Evolutionary conservation across 2,113 vertebrate genomes (phyloP).

Genomic region (Stictonetta naevosa): DNA sequence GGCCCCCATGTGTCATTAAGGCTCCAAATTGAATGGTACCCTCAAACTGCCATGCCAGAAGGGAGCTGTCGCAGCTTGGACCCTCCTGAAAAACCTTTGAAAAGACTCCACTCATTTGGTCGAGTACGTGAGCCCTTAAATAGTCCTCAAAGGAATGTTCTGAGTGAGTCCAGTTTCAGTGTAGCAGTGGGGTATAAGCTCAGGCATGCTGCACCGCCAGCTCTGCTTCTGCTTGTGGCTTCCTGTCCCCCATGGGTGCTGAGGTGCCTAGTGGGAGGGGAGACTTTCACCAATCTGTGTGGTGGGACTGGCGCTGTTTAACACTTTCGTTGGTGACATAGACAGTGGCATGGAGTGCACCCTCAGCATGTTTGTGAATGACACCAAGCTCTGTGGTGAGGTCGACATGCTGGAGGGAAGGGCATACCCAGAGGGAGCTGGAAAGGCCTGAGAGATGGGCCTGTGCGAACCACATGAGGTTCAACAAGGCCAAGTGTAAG

Average conservation of each 20-base stretch:
- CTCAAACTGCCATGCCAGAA: not conserved
- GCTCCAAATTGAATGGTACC: not conserved
- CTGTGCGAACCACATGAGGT: too few species aligned
- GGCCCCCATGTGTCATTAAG: not conserved
- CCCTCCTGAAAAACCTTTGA: not conserved
- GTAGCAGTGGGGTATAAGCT: not conserved
- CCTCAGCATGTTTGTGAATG: too few species aligned
- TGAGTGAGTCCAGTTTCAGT: accelerated
- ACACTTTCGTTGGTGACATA: too few species aligned
- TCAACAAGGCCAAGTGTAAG: too few species aligned
- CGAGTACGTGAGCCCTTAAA: not conserved
- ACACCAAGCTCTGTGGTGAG: too few species aligned
- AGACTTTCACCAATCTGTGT: too few species aligned
- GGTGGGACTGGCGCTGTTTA: too few species aligned
- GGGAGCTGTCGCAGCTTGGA: not conserved
- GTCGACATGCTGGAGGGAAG: too few species aligned
- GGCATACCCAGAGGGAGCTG: too few species aligned
- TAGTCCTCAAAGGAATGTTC: not conserved
- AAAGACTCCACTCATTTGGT: not conserved
- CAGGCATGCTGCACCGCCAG: accelerated
- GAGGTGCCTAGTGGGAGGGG: not conserved
- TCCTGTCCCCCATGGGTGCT: not conserved
- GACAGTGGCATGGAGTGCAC: too few species aligned
- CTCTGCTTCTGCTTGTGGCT: not conserved
- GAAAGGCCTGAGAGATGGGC: too few species aligned